A percentile compares a stretch with the other conserved stretches of the same genome.
phyloP scores from a whole-genome alignment of 2,113 vertebrate species.

The Rousettus leschenaultii region DNA sequence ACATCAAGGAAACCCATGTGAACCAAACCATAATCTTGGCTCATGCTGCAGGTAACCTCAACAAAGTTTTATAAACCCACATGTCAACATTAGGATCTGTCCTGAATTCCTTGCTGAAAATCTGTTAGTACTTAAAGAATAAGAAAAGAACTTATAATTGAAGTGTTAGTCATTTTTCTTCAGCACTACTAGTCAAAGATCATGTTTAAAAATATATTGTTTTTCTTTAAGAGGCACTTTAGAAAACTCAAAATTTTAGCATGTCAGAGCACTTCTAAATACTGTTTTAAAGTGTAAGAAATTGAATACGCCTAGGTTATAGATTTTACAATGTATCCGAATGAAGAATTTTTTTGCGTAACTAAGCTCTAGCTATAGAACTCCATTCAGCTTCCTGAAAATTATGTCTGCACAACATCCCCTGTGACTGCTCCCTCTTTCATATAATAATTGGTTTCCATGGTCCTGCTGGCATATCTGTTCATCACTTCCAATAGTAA shows the following conservation, averaged over 20 bases:
- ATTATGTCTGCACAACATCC: background rate
- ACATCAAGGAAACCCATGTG: background rate
- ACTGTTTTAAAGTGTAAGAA: background rate
- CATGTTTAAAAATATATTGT: background rate
- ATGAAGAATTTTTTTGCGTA: constrained; percentile 6
- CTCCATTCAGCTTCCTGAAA: background rate
- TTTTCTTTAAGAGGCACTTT: constrained; percentile 41
- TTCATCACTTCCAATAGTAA: background rate
- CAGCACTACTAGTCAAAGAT: background rate
- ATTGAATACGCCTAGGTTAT: background rate
- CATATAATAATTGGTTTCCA: background rate
- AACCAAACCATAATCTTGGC: background rate
- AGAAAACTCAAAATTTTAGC: constrained; percentile 27
- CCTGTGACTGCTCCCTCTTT: background rate
- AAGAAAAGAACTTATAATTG: background rate
- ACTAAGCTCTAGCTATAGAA: background rate
- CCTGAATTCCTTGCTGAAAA: constrained; percentile 7
- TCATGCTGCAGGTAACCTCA: background rate
- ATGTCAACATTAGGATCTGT: background rate
- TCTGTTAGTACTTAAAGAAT: background rate
- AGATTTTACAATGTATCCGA: background rate
- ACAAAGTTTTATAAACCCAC: background rate
- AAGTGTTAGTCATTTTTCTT: constrained; percentile 28
- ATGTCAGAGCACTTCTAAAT: background rate
- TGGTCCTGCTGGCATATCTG: background rate